A percentile compares a stretch with the other conserved stretches of the same genome.
Evolutionary conservation across 2,888 invertebrate genomes (phyloP).

Genomic region (Yponomeuta malinellus): DNA sequence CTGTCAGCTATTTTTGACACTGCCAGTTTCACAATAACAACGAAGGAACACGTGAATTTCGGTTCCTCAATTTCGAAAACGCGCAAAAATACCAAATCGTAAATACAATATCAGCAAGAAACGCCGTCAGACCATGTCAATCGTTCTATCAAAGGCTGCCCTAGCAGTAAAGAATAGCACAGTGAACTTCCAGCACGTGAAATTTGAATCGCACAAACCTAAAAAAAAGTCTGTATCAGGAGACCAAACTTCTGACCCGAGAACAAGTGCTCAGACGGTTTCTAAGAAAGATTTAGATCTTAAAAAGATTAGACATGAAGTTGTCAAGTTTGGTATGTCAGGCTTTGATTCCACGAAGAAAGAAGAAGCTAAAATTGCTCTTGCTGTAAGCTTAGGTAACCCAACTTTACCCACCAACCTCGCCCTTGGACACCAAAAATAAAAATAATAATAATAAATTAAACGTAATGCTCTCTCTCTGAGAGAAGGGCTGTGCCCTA

Average conservation of each 20-base stretch:
- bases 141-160: slow-evolving; percentile 71
- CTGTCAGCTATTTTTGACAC: not conserved
- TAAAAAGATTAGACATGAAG: slow-evolving; percentile 85
- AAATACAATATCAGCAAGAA: too few species aligned
- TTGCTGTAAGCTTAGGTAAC: slow-evolving; percentile 85
- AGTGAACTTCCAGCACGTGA: slow-evolving; percentile 62
- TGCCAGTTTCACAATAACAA: slow-evolving; percentile 6
- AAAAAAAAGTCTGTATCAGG: slow-evolving; percentile 46
- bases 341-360: slow-evolving; percentile 83
- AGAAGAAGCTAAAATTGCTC: slow-evolving; percentile 84
- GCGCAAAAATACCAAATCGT: not conserved
- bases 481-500: too few species aligned
- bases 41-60: not conserved
- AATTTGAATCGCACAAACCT: slow-evolving; percentile 70
- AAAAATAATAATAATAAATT: too few species aligned
- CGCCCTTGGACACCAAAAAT: too few species aligned
- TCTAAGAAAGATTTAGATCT: slow-evolving; percentile 78
- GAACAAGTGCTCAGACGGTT: not conserved
- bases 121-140: slow-evolving; percentile 38
- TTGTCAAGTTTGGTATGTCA: slow-evolving; percentile 88
- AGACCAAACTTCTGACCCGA: slow-evolving; percentile 23
- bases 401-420: too few species aligned
- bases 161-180: slow-evolving; percentile 57
- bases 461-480: too few species aligned
- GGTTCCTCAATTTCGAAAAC: not conserved